These are phyloP conservation scores for Zophobas atratus DNA, from an alignment of 1,140 invertebrate genomes.

Conservation along the genomic window DNA sequence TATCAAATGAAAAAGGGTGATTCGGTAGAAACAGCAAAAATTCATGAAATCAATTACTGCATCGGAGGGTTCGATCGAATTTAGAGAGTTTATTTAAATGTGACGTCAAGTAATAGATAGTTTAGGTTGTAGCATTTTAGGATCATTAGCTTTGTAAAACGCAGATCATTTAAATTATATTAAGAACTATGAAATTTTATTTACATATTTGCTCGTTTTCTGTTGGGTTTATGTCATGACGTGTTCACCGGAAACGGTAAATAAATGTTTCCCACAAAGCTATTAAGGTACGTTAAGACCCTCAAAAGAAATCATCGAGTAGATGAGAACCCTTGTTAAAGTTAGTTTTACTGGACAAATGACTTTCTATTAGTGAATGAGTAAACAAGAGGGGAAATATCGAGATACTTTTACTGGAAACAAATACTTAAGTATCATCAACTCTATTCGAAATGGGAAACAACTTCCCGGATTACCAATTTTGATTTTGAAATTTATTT, in stretches of 20 bases:
- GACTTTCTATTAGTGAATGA: conserved; percentile 42
- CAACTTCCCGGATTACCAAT: no score
- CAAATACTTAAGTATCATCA: not conserved
- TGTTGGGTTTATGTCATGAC: not conserved
- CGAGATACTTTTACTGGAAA: not conserved
- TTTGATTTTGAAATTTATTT: no score
- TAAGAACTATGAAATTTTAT: not conserved
- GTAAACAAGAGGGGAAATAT: conserved; percentile 20
- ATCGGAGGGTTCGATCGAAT: no score
- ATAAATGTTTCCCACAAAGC: conserved; percentile 51
- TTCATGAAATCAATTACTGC: not conserved
- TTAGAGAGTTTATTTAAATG: no score
- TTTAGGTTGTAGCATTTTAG: no score
- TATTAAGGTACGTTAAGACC: conserved; percentile 51
- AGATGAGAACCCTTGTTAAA: conserved; percentile 54
- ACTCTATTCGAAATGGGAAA: no score
- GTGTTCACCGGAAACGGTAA: conserved; percentile 6
- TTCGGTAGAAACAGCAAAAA: not conserved
- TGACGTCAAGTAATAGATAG: no score
- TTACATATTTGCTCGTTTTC: not conserved
- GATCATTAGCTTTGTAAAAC: no score
- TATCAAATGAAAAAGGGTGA: not conserved
- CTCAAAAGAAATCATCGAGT: conserved; percentile 53
- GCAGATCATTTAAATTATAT: no score
- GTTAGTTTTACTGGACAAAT: conserved; percentile 52